phyloP scores from a whole-genome alignment of 2,113 vertebrate species.

The Harpagus bidentatus region DNA sequence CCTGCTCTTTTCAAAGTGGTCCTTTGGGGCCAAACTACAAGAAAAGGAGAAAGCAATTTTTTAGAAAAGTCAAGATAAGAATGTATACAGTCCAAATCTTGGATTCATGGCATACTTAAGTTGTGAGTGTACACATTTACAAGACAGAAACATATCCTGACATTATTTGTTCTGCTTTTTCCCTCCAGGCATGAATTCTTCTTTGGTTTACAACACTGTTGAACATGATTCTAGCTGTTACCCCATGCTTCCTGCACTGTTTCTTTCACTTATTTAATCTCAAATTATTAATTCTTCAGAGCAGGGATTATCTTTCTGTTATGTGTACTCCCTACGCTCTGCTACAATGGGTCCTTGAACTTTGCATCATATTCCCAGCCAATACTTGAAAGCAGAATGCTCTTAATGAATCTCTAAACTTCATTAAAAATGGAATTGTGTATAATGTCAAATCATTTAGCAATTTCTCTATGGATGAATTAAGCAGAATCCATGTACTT shows the following conservation, averaged over 20 bases:
- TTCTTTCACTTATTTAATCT: neutral
- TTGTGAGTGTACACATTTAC: neutral
- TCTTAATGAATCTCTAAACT: neutral
- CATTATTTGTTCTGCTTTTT: neutral
- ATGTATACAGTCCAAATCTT: neutral
- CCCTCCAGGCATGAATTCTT: neutral
- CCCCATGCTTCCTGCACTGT: neutral
- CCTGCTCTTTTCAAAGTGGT: neutral
- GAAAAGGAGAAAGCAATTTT: neutral
- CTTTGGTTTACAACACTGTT: neutral
- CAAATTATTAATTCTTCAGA: neutral
- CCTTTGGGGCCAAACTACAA: neutral
- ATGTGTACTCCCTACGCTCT: fast-evolving
- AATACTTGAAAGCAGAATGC: neutral
- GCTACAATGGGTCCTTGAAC: neutral
- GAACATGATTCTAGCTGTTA: neutral
- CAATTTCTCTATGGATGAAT: neutral
- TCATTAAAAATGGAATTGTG: neutral
- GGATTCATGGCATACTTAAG: neutral
- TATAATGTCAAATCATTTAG: neutral
- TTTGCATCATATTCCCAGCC: neutral
- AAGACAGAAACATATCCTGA: neutral
- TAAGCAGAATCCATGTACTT: neutral
- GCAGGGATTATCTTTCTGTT: neutral
- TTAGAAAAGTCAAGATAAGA: neutral